Evolutionary conservation across 2,888 invertebrate species (phyloP).

Genomic region (Acrobeloides nanus): DNA sequence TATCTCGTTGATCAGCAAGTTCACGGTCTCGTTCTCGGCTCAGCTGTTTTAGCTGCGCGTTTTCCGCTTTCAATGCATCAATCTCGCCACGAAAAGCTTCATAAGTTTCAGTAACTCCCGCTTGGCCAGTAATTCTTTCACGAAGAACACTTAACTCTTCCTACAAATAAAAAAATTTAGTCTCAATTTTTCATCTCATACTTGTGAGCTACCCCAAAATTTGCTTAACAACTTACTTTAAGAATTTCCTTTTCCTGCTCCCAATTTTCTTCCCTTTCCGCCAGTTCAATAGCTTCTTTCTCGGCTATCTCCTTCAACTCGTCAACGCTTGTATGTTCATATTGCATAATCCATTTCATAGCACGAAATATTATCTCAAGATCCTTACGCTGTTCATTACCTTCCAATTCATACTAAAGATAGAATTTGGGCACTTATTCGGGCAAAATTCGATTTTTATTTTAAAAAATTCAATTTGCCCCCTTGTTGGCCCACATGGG

Average conservation of each 20-base stretch:
- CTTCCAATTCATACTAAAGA: constrained; percentile 38
- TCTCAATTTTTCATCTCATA: background rate
- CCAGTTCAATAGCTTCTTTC: constrained; percentile 40
- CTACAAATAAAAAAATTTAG: constrained; percentile 18
- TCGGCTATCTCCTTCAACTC: constrained; percentile 44
- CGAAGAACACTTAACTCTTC: constrained; percentile 40
- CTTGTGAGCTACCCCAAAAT: background rate
- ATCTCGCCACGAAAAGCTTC: constrained; percentile 44
- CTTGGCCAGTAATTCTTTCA: constrained; percentile 37
- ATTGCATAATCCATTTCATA: constrained; percentile 32
- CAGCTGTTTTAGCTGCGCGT: constrained; percentile 39
- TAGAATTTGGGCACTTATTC: background rate
- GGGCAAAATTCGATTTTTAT: background rate
- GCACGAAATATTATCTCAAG: constrained; percentile 34
- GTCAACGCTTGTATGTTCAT: constrained; percentile 39
- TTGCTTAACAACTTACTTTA: constrained; percentile 15
- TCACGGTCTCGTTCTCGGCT: constrained; percentile 46
- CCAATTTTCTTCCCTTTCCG: constrained; percentile 48
- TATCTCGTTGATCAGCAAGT: constrained; percentile 45
- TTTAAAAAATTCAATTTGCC: too few relatives aligned
- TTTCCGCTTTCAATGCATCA: constrained; percentile 47
- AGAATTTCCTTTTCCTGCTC: constrained; percentile 35
- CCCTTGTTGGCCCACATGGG: too few relatives aligned
- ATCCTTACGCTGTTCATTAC: constrained; percentile 26
- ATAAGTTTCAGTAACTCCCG: constrained; percentile 25